These are phyloP conservation scores for Morpho achilles DNA, from an alignment of 2,888 invertebrate species.

Conservation along the genomic window DNA sequence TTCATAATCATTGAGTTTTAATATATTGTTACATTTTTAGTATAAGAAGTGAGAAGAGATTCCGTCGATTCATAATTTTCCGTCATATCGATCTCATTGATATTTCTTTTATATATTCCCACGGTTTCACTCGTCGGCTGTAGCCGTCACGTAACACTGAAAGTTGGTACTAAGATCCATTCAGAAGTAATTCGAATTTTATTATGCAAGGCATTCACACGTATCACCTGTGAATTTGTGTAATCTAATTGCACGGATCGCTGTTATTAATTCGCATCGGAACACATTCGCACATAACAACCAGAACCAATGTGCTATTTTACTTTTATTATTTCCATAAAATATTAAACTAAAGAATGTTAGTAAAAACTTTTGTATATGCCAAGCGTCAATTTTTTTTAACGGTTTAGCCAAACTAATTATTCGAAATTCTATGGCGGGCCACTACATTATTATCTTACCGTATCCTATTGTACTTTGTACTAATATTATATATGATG, in stretches of 20 bases:
- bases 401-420: no score
- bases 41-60: background rate
- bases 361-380: conserved; percentile 3
- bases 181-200: conserved; percentile 27
- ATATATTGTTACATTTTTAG: no score
- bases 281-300: conserved; percentile 19
- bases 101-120: conserved; percentile 32
- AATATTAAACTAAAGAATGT: background rate
- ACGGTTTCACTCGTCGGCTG: conserved; percentile 28
- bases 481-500: no score
- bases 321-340: conserved; percentile 6
- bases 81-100: conserved; percentile 32
- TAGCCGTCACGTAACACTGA: conserved; percentile 27
- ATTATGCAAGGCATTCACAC: conserved; percentile 26
- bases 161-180: conserved; percentile 30
- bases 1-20: no score
- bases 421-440: no score
- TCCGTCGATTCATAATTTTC: conserved; percentile 24
- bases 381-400: background rate
- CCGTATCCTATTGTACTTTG: no score
- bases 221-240: conserved; percentile 23
- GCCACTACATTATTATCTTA: no score
- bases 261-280: conserved; percentile 14
- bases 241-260: conserved; percentile 25
- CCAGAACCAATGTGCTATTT: conserved; percentile 18